Base-by-base conservation (phyloP, 2,113 vertebrate genomes). In the Potamarius usumacintae region DNA sequence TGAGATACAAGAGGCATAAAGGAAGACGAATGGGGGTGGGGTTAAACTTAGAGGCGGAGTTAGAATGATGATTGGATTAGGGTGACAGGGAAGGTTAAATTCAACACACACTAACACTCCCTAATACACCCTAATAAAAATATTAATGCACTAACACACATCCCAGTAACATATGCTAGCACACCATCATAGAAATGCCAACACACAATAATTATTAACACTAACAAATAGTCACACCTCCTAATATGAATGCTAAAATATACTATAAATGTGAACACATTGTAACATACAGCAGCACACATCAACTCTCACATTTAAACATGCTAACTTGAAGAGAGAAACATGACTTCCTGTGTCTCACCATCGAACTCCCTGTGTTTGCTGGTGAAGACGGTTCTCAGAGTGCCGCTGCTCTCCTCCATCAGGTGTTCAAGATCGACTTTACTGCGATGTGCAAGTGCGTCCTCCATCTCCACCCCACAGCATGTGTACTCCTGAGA, bases 401-500 rank as follows among this genome's bases (percentile, higher is more conserved):
- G 96, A 48, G 96, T 95, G 85, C 95, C 95, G 91, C 98, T 99
- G 12, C 94, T 96, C 89, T 97, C 96, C 42, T 99, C 97, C 34
- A 99, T 97, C 5, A 97, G 89, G 90, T 95, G 96, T 93, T 99
- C 97, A 90, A 99, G 98, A 91, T 99, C 97, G 90, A 96, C 88
- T 91, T 99, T 99, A 93, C 97, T 97, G 92, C 98, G 97, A 76
- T 97, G 97, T 88, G 96, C 96, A 90, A 99, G 90, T 82, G 96
- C 96, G 92, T 99, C 97, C 92, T 99, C 98, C 97, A 99, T 99
- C 93, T 99, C 98, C 14, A 96, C 95, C 55, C 97, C 99, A 94
- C 98, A 99, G 95, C 98, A 99, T 15, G 98, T 99, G 82, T 98
- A 97, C 92, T 97, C 97, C 96, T 98, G 97, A 94, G 97, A 96